A percentile compares a stretch with the other conserved stretches of the same genome.
Evolutionary conservation across 2,888 invertebrate genomes (phyloP).

Genomic region (Zele albiditarsus): DNA sequence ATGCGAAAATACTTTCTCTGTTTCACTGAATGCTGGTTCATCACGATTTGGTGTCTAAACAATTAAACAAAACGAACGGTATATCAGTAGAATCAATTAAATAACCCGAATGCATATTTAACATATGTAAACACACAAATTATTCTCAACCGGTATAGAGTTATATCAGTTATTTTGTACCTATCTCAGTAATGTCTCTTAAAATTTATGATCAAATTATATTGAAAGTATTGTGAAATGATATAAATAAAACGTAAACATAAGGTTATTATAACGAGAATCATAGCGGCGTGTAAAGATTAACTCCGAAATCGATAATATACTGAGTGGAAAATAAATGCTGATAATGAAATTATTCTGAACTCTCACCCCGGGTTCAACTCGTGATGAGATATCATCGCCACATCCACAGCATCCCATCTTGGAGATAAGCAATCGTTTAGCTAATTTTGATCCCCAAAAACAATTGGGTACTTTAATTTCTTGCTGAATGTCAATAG

Average conservation of each 20-base stretch:
- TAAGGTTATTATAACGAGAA: too few species aligned
- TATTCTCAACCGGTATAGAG: too few species aligned
- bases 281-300: too few species aligned
- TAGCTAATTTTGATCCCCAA: slow-evolving; percentile 35
- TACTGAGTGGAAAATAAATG: too few species aligned
- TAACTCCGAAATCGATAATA: too few species aligned
- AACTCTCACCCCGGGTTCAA: slow-evolving; percentile 61
- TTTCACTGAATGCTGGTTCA: slow-evolving; percentile 51
- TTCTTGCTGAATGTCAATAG: neutral
- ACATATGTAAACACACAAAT: too few species aligned
- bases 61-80: slow-evolving; percentile 12
- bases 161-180: too few species aligned
- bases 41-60: slow-evolving; percentile 58
- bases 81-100: too few species aligned
- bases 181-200: too few species aligned
- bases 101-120: neutral
- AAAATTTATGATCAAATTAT: too few species aligned
- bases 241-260: too few species aligned
- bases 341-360: neutral
- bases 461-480: slow-evolving; percentile 34
- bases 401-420: slow-evolving; percentile 66
- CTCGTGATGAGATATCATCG: slow-evolving; percentile 63
- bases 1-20: slow-evolving; percentile 60
- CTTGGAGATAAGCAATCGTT: slow-evolving; percentile 44
- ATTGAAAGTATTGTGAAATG: too few species aligned